Evolutionary conservation across 2,797 vertebrate genomes (phyloP).

Genomic region (Poeciliopsis turneri): DNA sequence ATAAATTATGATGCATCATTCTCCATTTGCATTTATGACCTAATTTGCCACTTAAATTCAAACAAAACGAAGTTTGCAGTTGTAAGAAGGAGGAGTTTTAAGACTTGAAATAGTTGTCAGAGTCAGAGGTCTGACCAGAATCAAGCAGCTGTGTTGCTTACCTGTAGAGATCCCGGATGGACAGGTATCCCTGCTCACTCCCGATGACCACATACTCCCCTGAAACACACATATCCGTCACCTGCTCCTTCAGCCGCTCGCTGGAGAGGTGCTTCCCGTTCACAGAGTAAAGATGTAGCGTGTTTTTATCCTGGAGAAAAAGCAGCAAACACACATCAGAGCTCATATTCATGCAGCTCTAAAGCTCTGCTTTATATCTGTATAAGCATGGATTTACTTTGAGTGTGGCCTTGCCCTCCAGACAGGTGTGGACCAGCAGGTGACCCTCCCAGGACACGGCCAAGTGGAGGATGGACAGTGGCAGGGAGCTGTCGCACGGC

Average conservation of each 20-base stretch:
- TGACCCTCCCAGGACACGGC: constrained; percentile 95
- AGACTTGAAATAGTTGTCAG: neutral
- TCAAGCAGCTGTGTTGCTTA: constrained; percentile 25
- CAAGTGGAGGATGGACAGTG: constrained; percentile 88
- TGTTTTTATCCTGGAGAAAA: constrained; percentile 89
- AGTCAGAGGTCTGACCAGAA: neutral
- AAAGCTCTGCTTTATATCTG: neutral
- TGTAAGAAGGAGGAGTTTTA: neutral
- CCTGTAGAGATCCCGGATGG: constrained; percentile 94
- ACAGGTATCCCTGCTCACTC: constrained; percentile 93
- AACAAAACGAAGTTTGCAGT: neutral
- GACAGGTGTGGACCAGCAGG: constrained; percentile 89
- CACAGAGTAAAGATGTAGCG: constrained; percentile 93
- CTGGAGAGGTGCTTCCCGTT: constrained; percentile 92
- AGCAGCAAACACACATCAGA: too few relatives aligned
- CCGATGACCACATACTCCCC: constrained; percentile 90
- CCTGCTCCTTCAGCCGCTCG: constrained; percentile 90
- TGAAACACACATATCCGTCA: constrained; percentile 92
- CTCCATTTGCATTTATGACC: neutral
- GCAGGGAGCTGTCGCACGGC: constrained; percentile 90
- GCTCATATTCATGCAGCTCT: neutral
- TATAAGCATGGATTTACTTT: constrained; percentile 75
- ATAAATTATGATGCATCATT: neutral
- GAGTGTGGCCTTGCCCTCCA: constrained; percentile 90
- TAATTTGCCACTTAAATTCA: neutral